These are phyloP conservation scores for Dasypolia templi DNA, from an alignment of 2,888 invertebrate species.

Conservation along the genomic window DNA sequence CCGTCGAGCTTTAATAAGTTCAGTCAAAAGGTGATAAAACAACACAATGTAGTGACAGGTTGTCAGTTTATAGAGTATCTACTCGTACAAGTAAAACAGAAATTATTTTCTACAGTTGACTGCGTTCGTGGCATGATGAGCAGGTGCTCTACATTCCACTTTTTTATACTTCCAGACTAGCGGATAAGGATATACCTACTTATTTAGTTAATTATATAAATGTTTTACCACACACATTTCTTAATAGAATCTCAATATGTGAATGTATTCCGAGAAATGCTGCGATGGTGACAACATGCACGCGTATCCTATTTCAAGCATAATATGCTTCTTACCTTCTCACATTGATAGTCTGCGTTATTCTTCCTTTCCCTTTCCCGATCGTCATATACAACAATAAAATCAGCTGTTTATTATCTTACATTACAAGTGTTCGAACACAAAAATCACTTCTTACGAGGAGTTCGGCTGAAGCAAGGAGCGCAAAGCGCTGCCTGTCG, in stretches of 20 bases:
- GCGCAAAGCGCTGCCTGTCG: conserved; percentile 63
- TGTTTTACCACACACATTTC: neutral
- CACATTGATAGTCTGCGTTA: conserved; percentile 48
- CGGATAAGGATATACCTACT: neutral
- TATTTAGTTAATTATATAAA: conserved; percentile 11
- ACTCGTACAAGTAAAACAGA: conserved; percentile 27
- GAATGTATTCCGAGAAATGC: conserved; percentile 6
- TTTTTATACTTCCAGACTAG: conserved; percentile 26
- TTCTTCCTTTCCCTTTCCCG: conserved; percentile 66
- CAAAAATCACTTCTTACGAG: conserved; percentile 82
- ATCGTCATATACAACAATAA: conserved; percentile 72
- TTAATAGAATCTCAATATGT: conserved; percentile 12
- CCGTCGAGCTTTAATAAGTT: conserved; percentile 21
- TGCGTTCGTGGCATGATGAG: conserved; percentile 15
- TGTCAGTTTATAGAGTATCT: conserved; percentile 24
- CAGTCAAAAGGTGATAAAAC: conserved; percentile 45
- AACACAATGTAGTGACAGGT: conserved; percentile 16
- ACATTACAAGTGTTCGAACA: conserved; percentile 74
- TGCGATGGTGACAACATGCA: conserved; percentile 16
- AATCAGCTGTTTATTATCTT: conserved; percentile 69
- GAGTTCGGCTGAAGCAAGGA: conserved; percentile 71
- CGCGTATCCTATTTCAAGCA: conserved; percentile 34
- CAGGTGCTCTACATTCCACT: conserved; percentile 42
- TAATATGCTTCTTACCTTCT: conserved; percentile 37
- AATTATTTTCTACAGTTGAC: conserved; percentile 27